phyloP scores from a whole-genome alignment of 2,888 invertebrate species.

The Noctua comes region DNA sequence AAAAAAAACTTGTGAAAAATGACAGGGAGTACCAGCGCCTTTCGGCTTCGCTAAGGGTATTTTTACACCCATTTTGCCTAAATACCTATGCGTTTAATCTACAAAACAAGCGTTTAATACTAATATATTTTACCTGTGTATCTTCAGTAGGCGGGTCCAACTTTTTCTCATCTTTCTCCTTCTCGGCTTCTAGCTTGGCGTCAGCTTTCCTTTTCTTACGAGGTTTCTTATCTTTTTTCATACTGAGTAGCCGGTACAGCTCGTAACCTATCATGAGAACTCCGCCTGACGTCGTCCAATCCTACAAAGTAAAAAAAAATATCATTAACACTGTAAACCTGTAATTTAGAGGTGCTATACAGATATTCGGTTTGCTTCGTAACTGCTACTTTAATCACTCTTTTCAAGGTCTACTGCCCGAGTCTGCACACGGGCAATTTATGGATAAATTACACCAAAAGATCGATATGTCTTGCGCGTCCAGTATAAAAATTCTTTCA shows the following conservation, averaged over 20 bases:
- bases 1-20: no score
- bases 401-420: not conserved
- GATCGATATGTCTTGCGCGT: not conserved
- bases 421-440: not conserved
- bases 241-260: conserved; percentile 96
- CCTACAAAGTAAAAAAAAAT: conserved; percentile 79
- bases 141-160: conserved; percentile 82
- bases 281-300: conserved; percentile 97
- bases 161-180: conserved; percentile 80
- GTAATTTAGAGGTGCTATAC: not conserved
- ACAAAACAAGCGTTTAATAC: not conserved
- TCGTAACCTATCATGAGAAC: conserved; percentile 99
- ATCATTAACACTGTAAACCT: not conserved
- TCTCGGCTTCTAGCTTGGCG: conserved; percentile 80
- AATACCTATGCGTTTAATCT: not conserved
- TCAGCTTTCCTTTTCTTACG: conserved; percentile 89
- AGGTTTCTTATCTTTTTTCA: conserved; percentile 92
- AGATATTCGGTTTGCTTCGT: not conserved
- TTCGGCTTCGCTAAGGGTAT: no score
- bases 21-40: no score
- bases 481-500: not conserved
- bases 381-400: not conserved
- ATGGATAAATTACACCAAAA: not conserved
- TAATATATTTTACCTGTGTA: conserved; percentile 77
- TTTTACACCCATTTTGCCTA: no score